Conservation (phyloP, 2,888 invertebrate species). For the Platycnemis pennipes region DNA sequence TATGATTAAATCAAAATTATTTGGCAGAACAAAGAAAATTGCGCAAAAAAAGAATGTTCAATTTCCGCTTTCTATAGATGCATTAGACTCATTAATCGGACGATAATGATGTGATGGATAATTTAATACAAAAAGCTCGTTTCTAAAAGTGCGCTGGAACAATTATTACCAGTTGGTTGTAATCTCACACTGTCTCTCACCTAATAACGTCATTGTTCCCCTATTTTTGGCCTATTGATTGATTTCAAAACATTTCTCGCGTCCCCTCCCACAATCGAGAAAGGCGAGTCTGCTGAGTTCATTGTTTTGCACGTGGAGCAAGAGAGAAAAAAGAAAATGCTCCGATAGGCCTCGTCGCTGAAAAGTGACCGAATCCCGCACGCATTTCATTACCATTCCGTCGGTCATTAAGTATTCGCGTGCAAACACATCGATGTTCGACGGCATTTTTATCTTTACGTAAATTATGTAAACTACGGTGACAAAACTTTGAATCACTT, state of each 20-base stretch:
- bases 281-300: background rate
- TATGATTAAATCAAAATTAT: slow-evolving; percentile 1
- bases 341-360: background rate
- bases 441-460: too few relatives aligned
- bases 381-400: background rate
- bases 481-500: too few relatives aligned
- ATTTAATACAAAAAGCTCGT: slow-evolving; percentile 8
- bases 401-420: background rate
- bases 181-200: background rate
- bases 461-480: too few relatives aligned
- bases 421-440: background rate
- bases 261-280: background rate
- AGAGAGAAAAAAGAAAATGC: background rate
- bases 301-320: background rate
- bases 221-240: slow-evolving; percentile 30
- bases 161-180: background rate
- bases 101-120: background rate
- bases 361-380: background rate
- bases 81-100: slow-evolving; percentile 23
- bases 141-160: background rate
- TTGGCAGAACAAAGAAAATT: background rate
- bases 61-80: slow-evolving; percentile 26
- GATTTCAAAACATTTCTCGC: slow-evolving; percentile 18
- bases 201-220: background rate
- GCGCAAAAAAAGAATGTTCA: background rate